These are phyloP conservation scores for Drosophila testacea DNA, from an alignment of 2,888 invertebrate genomes.

Conservation along the genomic window DNA sequence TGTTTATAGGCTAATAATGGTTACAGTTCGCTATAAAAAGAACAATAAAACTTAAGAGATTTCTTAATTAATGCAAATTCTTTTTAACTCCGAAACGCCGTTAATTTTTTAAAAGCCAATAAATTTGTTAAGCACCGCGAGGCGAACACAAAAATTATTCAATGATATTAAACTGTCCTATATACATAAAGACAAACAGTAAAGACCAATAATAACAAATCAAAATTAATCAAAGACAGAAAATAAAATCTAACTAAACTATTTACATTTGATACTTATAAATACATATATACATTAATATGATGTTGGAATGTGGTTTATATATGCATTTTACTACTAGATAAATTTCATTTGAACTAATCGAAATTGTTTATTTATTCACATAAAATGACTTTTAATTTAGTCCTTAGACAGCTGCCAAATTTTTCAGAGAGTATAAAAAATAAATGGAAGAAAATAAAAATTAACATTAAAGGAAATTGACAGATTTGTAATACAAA, in stretches of 20 bases:
- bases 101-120: slow-evolving; percentile 1
- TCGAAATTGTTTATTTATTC: slow-evolving; percentile 28
- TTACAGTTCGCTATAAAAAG: slow-evolving; percentile 58
- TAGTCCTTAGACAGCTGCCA: slow-evolving; percentile 67
- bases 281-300: not conserved
- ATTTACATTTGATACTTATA: slow-evolving; percentile 24
- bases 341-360: slow-evolving; percentile 54
- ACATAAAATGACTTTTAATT: slow-evolving; percentile 40
- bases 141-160: slow-evolving; percentile 10
- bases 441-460: slow-evolving; percentile 21
- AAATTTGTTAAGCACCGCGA: slow-evolving; percentile 42
- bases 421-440: slow-evolving; percentile 52
- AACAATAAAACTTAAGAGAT: slow-evolving; percentile 31
- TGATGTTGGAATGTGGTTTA: slow-evolving; percentile 4
- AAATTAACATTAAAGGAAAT: slow-evolving; percentile 22
- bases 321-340: slow-evolving; percentile 61
- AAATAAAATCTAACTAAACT: slow-evolving; percentile 24
- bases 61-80: not conserved
- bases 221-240: slow-evolving; percentile 6
- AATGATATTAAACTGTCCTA: slow-evolving; percentile 30
- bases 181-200: slow-evolving; percentile 15
- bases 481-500: slow-evolving; percentile 53
- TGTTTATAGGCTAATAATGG: slow-evolving; percentile 62
- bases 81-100: not conserved
- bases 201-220: slow-evolving; percentile 40